Base-by-base conservation (phyloP, 2,888 invertebrate genomes). In the Epistrophe grossulariae region DNA sequence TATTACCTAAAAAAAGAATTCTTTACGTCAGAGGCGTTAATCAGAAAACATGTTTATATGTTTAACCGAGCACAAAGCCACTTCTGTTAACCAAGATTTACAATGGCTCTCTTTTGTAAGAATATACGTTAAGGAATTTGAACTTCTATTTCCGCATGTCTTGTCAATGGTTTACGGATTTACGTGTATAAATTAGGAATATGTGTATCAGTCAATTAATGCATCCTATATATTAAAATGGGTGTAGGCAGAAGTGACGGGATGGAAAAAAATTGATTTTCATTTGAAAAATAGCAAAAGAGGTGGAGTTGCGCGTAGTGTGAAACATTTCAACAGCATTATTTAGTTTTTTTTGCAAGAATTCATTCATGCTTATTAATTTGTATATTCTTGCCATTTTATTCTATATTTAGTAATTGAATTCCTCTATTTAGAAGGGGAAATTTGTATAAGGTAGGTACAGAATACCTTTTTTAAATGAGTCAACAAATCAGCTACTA, bases 21-120 rank as follows among this genome's bases (percentile, higher is more conserved):
- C 62, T 24, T 45, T 0, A 62, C 28, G 24, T 43, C 28, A 62
- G 43, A 62, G 43, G 62, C 43, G 62, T 43, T 62, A 43, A 62
- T 62, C 10, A 24, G 15, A 62, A 45, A 43, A 62, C 24, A 45
- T 62, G 24, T 3, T 24, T 24, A 2, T 24, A 24, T 24, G 43
- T 43, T 45, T 15, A n/a, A 43, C n/a, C 4, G n/a, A 52, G 10
- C 38, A 62, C 40, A 62, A 43, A 40, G 38, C 15, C 11, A 4
- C 10, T 15, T 1, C 3, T 62, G 40, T 62, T 24, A 3, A 13
- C 17, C 15, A 31, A 17, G 6, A 15, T 1, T 7, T 13, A 55
- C 15, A 55, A 28, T 55, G n/a, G n/a, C 2, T 24, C 11, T 52
- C 4, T 50, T 28, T 28, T 55, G 15, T 55, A 2, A 1, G 8